Percentiles rank a stretch among this genome's conserved stretches.
These are phyloP conservation scores for Drosophila diplacantha DNA, from an alignment of 2,888 invertebrate genomes.

Conservation along the genomic window DNA sequence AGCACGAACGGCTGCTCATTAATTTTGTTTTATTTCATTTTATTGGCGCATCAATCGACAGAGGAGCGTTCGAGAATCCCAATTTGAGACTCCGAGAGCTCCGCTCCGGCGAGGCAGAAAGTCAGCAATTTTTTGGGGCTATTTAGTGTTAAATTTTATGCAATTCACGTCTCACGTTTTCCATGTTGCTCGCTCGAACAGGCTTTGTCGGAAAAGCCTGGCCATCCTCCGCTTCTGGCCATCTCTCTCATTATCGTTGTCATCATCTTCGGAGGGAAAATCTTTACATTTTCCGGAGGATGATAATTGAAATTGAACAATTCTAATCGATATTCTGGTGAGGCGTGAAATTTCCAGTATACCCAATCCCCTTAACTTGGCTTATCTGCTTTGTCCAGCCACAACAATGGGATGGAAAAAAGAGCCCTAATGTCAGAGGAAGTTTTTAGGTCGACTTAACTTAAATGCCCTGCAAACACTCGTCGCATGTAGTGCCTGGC, in stretches of 20 bases:
- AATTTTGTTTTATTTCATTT: conserved; percentile 70
- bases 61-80: conserved; percentile 47
- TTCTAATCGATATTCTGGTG: conserved; percentile 53
- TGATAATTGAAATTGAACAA: conserved; percentile 62
- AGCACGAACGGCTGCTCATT: conserved; percentile 64
- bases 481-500: conserved; percentile 10
- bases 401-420: conserved; percentile 10
- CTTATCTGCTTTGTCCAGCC: conserved; percentile 24
- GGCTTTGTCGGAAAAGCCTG: background rate
- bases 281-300: conserved; percentile 38
- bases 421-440: conserved; percentile 4
- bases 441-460: conserved; percentile 26
- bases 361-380: conserved; percentile 28
- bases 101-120: conserved; percentile 20
- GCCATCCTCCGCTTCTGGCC: conserved; percentile 1
- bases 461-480: conserved; percentile 21
- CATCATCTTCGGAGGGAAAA: conserved; percentile 35
- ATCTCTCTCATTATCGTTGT: conserved; percentile 41
- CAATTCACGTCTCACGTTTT: conserved; percentile 64
- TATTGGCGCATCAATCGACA: conserved; percentile 56
- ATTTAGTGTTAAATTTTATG: conserved; percentile 63
- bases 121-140: conserved; percentile 54
- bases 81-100: conserved; percentile 19
- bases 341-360: conserved; percentile 41
- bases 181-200: conserved; percentile 33